Conservation (phyloP, 2,797 vertebrate species). For the Lagorchestes hirsutus region DNA sequence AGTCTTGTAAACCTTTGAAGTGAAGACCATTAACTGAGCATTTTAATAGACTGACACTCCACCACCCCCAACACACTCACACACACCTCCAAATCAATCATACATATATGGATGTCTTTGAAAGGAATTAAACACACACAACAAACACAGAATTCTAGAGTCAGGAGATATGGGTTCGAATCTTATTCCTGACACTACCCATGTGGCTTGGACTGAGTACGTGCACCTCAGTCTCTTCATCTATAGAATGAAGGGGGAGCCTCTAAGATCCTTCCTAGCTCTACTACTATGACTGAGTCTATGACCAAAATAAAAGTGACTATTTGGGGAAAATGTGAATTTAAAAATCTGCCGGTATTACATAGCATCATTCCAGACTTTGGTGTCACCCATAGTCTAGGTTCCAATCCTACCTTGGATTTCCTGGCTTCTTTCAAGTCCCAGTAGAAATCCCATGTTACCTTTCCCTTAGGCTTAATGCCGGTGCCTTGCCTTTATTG, state of each 20-base stretch:
- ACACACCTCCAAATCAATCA: background rate
- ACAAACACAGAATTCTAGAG: background rate
- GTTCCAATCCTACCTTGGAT: background rate
- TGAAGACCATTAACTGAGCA: background rate
- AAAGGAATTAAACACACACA: background rate
- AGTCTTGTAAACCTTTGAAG: background rate
- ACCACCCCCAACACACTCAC: no score
- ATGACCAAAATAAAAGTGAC: background rate
- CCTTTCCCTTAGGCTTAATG: background rate
- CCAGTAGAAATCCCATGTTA: background rate
- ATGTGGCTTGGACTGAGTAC: background rate
- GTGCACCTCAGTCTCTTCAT: background rate
- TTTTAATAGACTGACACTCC: background rate
- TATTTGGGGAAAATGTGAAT: background rate
- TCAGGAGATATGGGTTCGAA: background rate
- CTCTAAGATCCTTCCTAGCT: background rate
- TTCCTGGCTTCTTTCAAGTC: background rate
- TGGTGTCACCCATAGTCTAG: background rate
- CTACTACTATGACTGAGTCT: background rate
- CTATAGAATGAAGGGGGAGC: background rate
- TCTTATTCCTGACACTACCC: background rate
- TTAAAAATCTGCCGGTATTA: background rate
- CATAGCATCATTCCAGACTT: background rate
- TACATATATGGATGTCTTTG: background rate
- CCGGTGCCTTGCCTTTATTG: background rate